A percentile compares a stretch with the other conserved stretches of the same genome.
These are phyloP conservation scores for Ornithorhynchus anatinus DNA, from an alignment of 2,113 vertebrate genomes.

Conservation along the genomic window DNA sequence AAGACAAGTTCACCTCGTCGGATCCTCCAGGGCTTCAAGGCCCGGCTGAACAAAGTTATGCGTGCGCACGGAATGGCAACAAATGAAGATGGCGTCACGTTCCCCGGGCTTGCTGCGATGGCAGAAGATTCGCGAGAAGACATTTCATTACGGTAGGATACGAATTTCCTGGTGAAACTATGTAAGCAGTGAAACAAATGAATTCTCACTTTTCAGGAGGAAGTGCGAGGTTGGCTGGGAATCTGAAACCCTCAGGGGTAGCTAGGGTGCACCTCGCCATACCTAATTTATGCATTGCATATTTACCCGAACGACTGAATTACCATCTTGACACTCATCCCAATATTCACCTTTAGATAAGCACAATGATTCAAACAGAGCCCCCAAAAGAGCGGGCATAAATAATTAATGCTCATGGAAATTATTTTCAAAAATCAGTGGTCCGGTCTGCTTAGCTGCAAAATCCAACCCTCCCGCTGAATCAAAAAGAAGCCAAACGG, in stretches of 20 bases:
- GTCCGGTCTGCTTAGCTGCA: neutral
- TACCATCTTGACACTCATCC: neutral
- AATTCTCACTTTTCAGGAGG: neutral
- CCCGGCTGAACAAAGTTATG: no score
- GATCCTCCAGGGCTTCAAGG: neutral
- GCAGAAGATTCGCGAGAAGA: neutral
- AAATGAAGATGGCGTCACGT: no score
- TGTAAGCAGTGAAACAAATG: neutral
- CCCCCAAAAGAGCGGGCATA: neutral
- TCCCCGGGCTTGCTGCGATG: neutral
- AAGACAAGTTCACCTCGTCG: neutral
- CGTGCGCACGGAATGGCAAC: no score
- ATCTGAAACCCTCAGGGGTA: neutral
- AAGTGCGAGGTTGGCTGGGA: neutral
- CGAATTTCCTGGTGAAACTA: neutral
- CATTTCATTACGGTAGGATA: neutral
- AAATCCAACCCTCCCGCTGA: neutral
- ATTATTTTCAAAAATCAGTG: slow-evolving; percentile 19
- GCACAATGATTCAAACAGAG: slow-evolving; percentile 4
- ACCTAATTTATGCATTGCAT: slow-evolving; percentile 4
- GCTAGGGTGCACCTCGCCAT: neutral
- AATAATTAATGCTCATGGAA: neutral
- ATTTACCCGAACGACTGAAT: neutral
- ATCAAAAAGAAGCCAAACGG: neutral
- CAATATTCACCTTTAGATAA: neutral